Evolutionary conservation across 2,113 vertebrate genomes (phyloP), one percentile per base, ranked within the genome.

Genomic region (Eulemur macaco): DNA sequence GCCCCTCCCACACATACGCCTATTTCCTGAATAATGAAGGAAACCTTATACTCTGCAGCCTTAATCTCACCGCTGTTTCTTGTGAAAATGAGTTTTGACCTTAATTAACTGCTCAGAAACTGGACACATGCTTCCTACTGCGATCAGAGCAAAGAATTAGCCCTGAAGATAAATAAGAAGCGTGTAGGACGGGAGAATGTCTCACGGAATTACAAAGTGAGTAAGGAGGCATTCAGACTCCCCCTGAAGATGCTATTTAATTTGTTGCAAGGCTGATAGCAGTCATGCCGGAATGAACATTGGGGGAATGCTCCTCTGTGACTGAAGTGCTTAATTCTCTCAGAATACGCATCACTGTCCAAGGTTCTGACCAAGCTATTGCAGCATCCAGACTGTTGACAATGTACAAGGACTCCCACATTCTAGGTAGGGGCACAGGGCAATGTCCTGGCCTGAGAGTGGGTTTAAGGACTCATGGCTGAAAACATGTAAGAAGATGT

Each of bases 101-200:
- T 96, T 97, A 97, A 92, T 95, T 86, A 96, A 92, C 92, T 96
- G 83, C 89, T 84, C 50, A 31, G 94, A n/a, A 89, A 52, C 91
- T 34, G 80, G 96, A 58, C 47, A 10, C 29, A 29, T 8, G 27
- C 37, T 50, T 73, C 84, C 73, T 37, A 39, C 31, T 54, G 89
- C 54, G 92, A 85, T 89, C 60, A 86, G 77, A 91, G 94, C 56
- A 39, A 64, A 89, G 89, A 94, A 92, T 84, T 94, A 86, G 87
- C 96, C 90, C 68, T 15, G 47, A 82, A 92, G 69, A 80, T 78
- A 86, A 82, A 82, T 81, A 78, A 3, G 58, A 37, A n/a, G 25
- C 27, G 18, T 39, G 5, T 39, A 34, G 17, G 34, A 17, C 25
- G 1, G 10, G 42, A 17, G 11, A 14, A 42, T 73, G 85, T 42